Percentiles rank a stretch among this genome's conserved stretches.
Evolutionary conservation across 2,888 invertebrate genomes (phyloP).

Genomic region (Tiphia femorata): DNA sequence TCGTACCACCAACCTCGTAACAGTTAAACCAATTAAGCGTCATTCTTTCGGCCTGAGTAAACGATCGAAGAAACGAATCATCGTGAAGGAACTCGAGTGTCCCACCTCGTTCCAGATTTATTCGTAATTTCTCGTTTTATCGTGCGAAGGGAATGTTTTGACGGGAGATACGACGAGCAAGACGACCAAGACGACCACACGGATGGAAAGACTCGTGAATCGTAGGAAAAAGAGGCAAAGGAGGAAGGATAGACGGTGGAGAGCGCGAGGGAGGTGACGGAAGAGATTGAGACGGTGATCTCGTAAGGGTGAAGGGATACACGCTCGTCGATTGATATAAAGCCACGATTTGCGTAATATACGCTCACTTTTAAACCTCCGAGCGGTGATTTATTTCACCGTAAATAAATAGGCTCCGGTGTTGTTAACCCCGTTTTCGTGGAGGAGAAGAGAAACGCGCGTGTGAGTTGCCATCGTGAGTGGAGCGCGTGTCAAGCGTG

Average conservation of each 20-base stretch:
- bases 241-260: not conserved
- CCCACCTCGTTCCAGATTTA: too few relatives aligned
- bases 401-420: conserved; percentile 56
- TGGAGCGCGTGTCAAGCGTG: conserved; percentile 30
- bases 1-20: too few relatives aligned
- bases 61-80: too few relatives aligned
- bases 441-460: not conserved
- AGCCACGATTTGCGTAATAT: conserved; percentile 51
- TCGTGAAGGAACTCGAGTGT: too few relatives aligned
- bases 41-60: too few relatives aligned
- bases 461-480: conserved; percentile 8
- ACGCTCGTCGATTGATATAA: conserved; percentile 48
- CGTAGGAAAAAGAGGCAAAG: not conserved
- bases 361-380: conserved; percentile 42
- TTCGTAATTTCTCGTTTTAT: too few relatives aligned
- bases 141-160: too few relatives aligned
- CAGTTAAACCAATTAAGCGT: too few relatives aligned
- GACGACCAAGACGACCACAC: too few relatives aligned
- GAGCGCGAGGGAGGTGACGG: not conserved
- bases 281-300: not conserved
- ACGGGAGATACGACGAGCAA: too few relatives aligned
- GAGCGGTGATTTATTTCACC: conserved; percentile 45
- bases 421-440: conserved; percentile 57
- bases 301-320: not conserved
- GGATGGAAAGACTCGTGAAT: too few relatives aligned